Base-by-base conservation (phyloP, 2,797 vertebrate genomes). In the Perodicticus potto region DNA sequence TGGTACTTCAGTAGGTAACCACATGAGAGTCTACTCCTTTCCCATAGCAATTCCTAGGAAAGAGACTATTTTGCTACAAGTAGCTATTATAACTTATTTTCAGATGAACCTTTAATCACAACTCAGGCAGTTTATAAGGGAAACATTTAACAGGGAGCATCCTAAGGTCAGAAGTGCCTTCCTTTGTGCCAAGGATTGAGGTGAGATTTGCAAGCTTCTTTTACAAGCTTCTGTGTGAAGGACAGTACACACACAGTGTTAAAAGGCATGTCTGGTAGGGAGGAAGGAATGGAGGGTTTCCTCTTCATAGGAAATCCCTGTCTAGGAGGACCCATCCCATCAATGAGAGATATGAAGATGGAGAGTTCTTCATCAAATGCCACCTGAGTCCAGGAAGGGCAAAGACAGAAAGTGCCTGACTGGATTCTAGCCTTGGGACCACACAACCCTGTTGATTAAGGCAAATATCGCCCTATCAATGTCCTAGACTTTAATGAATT, bases 1-100 rank as follows among this genome's bases (percentile, higher is more conserved):
- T 70, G 93, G 37, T 86, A 86, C 85, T 93, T 92, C 40, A 92
- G 25, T 92, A 92, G 63, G 37, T 34, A 96, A 90, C 81, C 57
- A 95, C 25, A 43, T n/a, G 72, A 93, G 29, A 95, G 61, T 7
- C 19, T 65, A 40, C 40, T 25, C 34, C 12, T 81, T 82, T 91
- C 43, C 37, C 59, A 59, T 70, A 89, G 22, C 5, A 53, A 70
- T 95, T 92, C 8, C 53, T 76, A 86, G 0, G 34, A 84, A 87
- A 87, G 37, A 92, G 45, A 92, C 17, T 43, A 20, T 67, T 81
- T n/a, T 78, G 76, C 29, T 83, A 32, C 37, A 70, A 40, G 13
- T 43, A 94, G 65, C 53, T 40, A 69, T 89, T 73, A 63, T 80
- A 92, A 93, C 27, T 89, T 93, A 88, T 80, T 94, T 95, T 37